Evolutionary conservation across 2,888 invertebrate genomes (phyloP).

Genomic region (Pinctada fucata): DNA sequence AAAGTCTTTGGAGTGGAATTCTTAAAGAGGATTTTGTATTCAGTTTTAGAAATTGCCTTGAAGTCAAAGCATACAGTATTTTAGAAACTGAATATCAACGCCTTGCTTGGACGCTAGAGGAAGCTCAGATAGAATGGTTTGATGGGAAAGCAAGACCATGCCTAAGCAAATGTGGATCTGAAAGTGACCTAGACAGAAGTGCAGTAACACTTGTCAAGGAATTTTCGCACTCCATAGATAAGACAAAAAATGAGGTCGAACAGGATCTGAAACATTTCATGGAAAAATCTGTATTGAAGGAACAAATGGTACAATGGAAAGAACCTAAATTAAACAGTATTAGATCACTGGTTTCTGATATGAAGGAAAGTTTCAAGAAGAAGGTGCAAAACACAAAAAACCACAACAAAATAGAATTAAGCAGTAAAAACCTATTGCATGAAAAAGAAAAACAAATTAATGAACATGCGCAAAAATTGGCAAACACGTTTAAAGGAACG

Average conservation of each 20-base stretch:
- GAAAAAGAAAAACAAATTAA: background rate
- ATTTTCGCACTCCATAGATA: background rate
- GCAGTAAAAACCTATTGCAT: too few relatives aligned
- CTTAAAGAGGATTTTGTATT: constrained; percentile 27
- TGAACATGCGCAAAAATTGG: background rate
- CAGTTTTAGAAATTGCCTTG: constrained; percentile 35
- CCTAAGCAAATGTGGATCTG: background rate
- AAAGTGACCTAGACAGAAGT: background rate
- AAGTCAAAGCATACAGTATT: constrained; percentile 27
- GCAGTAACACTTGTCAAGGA: background rate
- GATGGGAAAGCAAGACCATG: background rate
- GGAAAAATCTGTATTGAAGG: background rate
- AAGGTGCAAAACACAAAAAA: too few relatives aligned
- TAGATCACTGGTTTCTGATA: too few relatives aligned
- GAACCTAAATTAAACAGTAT: background rate
- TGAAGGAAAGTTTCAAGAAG: too few relatives aligned
- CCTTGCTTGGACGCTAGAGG: background rate
- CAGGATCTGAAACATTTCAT: background rate
- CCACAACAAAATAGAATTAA: too few relatives aligned
- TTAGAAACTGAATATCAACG: background rate
- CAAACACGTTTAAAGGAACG: background rate
- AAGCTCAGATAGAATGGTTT: background rate
- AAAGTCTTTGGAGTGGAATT: background rate
- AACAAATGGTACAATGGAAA: constrained; percentile 19
- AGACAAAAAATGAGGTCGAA: background rate